These are phyloP conservation scores for Brassicogethes aeneus DNA, from an alignment of 2,888 invertebrate genomes.

Conservation along the genomic window DNA sequence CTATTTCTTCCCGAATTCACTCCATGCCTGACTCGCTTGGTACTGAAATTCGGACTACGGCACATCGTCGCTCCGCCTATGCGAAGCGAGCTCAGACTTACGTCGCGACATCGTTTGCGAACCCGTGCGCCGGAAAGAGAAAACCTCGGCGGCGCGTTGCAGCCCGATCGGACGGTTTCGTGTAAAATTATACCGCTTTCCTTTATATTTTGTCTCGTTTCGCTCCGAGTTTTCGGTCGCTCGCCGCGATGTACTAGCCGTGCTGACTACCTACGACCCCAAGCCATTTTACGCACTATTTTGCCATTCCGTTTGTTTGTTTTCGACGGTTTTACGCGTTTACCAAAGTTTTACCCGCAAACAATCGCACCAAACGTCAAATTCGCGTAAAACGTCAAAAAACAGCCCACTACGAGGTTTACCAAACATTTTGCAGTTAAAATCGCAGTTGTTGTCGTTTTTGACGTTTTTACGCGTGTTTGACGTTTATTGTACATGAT, in stretches of 20 bases:
- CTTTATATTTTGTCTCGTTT: conserved; percentile 37
- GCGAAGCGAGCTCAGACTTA: conserved; percentile 18
- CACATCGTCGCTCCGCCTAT: conserved; percentile 33
- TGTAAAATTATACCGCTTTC: conserved; percentile 36
- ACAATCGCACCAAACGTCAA: not conserved
- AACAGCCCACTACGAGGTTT: too few relatives aligned
- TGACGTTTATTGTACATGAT: too few relatives aligned
- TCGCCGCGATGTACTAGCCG: conserved; percentile 31
- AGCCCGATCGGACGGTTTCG: conserved; percentile 31
- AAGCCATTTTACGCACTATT: not conserved
- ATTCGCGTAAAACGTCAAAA: not conserved
- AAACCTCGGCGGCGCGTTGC: conserved; percentile 21
- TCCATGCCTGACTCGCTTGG: conserved; percentile 35
- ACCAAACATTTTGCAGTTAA: not conserved
- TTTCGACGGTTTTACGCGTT: not conserved
- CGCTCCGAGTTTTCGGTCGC: conserved; percentile 36
- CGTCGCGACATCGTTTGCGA: conserved; percentile 16
- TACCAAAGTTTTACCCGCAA: not conserved
- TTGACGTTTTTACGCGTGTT: not conserved
- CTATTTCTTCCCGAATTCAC: conserved; percentile 35
- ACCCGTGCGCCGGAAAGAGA: conserved; percentile 25
- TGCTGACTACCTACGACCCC: conserved; percentile 14
- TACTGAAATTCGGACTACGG: conserved; percentile 19
- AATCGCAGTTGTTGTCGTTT: not conserved
- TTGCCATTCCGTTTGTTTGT: not conserved